Percentiles rank a stretch among this genome's conserved stretches.
Conservation (phyloP, 23 tunicate species). For the Trididemnum miniatum region DNA sequence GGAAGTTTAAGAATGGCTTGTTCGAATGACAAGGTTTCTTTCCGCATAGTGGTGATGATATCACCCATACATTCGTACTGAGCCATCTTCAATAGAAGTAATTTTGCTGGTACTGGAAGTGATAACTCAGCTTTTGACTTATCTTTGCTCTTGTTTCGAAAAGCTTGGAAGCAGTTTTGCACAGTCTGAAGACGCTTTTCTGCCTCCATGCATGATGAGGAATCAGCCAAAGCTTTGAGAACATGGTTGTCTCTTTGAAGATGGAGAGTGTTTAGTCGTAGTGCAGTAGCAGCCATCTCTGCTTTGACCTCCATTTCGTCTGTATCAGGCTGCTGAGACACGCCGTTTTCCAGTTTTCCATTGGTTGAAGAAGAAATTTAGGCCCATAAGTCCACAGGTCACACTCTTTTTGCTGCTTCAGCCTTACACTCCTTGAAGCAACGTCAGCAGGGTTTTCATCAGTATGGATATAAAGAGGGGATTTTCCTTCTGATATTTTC, state of each 20-base stretch:
- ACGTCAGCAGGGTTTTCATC: slow-evolving; percentile 8
- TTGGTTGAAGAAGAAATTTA: background rate
- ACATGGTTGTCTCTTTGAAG: background rate
- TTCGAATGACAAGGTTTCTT: background rate
- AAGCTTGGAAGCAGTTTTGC: background rate
- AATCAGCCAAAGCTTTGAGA: background rate
- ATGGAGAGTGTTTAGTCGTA: background rate
- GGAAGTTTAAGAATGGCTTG: background rate
- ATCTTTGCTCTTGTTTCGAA: background rate
- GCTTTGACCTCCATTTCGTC: background rate
- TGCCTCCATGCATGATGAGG: background rate
- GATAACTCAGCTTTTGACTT: background rate
- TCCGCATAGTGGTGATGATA: background rate
- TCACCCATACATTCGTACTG: background rate
- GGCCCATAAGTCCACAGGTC: slow-evolving; percentile 12
- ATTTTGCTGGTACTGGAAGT: background rate
- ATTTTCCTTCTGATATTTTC: background rate
- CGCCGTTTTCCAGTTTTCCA: background rate
- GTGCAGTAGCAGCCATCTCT: background rate
- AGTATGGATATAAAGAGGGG: background rate
- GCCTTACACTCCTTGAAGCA: background rate
- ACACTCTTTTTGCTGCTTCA: background rate
- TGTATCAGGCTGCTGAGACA: background rate
- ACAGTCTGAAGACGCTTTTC: background rate
- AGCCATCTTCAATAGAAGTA: slow-evolving; percentile 1